Conservation (phyloP, 2,888 invertebrate species). For the Eustalomyia histrio region DNA sequence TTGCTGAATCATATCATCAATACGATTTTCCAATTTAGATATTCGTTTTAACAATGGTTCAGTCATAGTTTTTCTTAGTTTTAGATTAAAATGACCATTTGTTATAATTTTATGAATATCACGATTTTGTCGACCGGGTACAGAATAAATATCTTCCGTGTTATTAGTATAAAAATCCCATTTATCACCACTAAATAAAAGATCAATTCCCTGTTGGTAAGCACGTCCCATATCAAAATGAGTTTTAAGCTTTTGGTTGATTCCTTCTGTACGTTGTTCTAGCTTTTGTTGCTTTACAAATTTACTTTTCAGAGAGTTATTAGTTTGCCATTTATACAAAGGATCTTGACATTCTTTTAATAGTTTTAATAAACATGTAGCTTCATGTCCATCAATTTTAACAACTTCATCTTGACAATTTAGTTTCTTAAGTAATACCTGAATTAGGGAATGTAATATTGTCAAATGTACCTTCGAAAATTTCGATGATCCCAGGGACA, state of each 20-base stretch:
- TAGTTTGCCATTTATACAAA: background rate
- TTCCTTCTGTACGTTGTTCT: slow-evolving; percentile 64
- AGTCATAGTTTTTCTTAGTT: slow-evolving; percentile 71
- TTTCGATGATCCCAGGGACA: slow-evolving; percentile 73
- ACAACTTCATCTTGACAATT: slow-evolving; percentile 73
- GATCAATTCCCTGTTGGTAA: slow-evolving; percentile 48
- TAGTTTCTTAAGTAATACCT: slow-evolving; percentile 73
- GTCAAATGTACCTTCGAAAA: slow-evolving; percentile 70
- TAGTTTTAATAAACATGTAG: slow-evolving; percentile 69
- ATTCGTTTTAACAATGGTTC: slow-evolving; percentile 69
- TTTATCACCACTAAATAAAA: background rate
- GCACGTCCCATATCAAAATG: slow-evolving; percentile 71
- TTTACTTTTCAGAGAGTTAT: background rate
- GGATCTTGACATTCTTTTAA: slow-evolving; percentile 64
- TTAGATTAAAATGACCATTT: slow-evolving; percentile 72
- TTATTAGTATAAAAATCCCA: slow-evolving; percentile 63
- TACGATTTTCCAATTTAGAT: slow-evolving; percentile 66
- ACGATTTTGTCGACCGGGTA: slow-evolving; percentile 71
- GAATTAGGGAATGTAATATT: slow-evolving; percentile 73
- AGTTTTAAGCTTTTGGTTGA: slow-evolving; percentile 67
- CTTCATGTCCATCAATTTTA: slow-evolving; percentile 71
- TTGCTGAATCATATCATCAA: slow-evolving; percentile 68
- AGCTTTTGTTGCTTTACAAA: slow-evolving; percentile 59
- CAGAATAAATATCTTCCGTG: slow-evolving; percentile 73
- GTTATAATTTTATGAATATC: slow-evolving; percentile 72